phyloP scores from a whole-genome alignment of 2,113 vertebrate species.

The Rhynchomys soricoides region DNA sequence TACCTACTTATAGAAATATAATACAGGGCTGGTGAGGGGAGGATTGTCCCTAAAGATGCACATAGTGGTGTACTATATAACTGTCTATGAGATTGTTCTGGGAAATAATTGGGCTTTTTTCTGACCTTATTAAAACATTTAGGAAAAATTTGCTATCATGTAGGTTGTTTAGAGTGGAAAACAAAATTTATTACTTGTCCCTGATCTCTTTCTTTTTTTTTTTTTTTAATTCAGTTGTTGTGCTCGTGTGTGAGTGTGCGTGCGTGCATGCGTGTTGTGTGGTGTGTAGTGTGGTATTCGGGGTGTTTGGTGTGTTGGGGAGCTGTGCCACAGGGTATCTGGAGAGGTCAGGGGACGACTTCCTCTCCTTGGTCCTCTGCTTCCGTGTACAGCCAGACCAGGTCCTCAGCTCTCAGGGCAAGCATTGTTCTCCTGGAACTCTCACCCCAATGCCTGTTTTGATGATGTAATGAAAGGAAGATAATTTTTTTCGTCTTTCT shows the following conservation, averaged over 20 bases:
- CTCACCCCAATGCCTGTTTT: not conserved
- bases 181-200: not conserved
- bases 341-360: not conserved
- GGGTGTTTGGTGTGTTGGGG: not conserved
- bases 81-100: not conserved
- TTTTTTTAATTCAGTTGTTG: too few species aligned
- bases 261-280: not conserved
- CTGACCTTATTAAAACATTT: slow-evolving; percentile 30
- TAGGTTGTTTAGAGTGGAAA: not conserved
- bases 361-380: not conserved
- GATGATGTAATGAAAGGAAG: not conserved
- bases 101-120: not conserved
- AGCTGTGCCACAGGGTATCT: not conserved
- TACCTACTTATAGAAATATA: not conserved
- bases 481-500: not conserved
- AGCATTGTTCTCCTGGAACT: too few species aligned
- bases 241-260: not conserved
- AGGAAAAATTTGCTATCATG: not conserved
- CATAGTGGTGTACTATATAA: not conserved
- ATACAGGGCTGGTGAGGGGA: not conserved
- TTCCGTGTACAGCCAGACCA: not conserved
- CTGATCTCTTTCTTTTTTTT: not conserved
- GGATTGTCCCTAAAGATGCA: not conserved
- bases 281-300: not conserved
- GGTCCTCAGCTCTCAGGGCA: not conserved